Conservation (phyloP, 2,797 vertebrate genomes). For the Pagetopsis macropterus region DNA sequence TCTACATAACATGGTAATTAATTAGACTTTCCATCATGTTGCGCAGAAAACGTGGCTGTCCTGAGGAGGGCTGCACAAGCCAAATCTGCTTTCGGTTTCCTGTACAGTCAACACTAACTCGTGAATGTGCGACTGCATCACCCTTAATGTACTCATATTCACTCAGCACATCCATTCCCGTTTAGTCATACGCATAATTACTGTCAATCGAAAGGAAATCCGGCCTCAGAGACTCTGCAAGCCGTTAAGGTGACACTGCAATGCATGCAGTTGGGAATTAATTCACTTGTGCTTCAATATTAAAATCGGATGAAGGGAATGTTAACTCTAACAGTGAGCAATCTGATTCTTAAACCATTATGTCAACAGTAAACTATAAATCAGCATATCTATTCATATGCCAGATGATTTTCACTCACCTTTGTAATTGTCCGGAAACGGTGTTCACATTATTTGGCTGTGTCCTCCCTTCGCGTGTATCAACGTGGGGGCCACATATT, state of each 20-base stretch:
- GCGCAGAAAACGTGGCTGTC: constrained; percentile 21
- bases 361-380: constrained; percentile 15
- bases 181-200: constrained; percentile 43
- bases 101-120: constrained; percentile 48
- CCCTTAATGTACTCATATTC: constrained; percentile 19
- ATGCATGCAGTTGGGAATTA: constrained; percentile 15
- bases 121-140: constrained; percentile 1
- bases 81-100: constrained; percentile 56
- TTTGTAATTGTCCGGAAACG: constrained; percentile 72
- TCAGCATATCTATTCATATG: not conserved
- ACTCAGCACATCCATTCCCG: constrained; percentile 22
- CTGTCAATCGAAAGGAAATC: constrained; percentile 26
- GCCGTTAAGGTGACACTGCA: constrained; percentile 13
- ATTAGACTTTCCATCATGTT: not conserved
- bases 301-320: not conserved
- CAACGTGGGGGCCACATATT: constrained; percentile 80
- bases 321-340: not conserved
- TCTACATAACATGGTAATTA: not conserved
- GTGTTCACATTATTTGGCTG: constrained; percentile 83
- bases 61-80: constrained; percentile 18
- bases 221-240: constrained; percentile 15
- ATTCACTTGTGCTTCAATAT: constrained; percentile 43
- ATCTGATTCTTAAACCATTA: not conserved
- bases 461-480: constrained; percentile 72
- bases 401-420: constrained; percentile 71